Percentiles rank a stretch among this genome's conserved stretches.
These are phyloP conservation scores for Leucoptera coffeella DNA, from an alignment of 2,888 invertebrate genomes.

Conservation along the genomic window DNA sequence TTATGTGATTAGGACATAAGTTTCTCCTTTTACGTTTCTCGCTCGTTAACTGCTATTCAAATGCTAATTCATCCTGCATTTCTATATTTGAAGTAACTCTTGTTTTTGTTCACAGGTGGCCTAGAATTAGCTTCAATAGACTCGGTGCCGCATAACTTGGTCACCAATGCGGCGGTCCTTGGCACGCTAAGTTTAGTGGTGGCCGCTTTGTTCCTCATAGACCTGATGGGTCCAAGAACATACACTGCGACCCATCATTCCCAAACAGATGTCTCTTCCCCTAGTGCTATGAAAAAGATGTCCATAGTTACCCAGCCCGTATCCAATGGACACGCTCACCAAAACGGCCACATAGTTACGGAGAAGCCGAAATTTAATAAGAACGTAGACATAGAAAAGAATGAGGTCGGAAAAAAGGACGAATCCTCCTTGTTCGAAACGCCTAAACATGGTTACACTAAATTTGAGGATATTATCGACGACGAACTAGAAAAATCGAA, in stretches of 20 bases:
- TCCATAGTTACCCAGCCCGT: slow-evolving; percentile 14
- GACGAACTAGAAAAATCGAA: slow-evolving; percentile 30
- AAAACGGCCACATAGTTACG: slow-evolving; percentile 13
- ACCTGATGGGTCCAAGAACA: slow-evolving; percentile 54
- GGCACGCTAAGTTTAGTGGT: slow-evolving; percentile 62
- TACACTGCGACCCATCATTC: slow-evolving; percentile 33
- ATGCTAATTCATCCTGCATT: too few relatives aligned
- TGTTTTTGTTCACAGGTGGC: slow-evolving; percentile 39
- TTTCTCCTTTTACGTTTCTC: too few relatives aligned
- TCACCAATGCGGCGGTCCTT: slow-evolving; percentile 66
- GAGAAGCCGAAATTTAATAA: slow-evolving; percentile 11
- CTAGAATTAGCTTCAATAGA: slow-evolving; percentile 66
- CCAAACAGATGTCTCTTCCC: slow-evolving; percentile 25
- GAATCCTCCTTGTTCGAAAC: slow-evolving; percentile 17
- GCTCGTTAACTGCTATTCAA: too few relatives aligned
- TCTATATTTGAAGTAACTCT: slow-evolving; percentile 54
- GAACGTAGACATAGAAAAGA: slow-evolving; percentile 19
- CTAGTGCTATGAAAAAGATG: slow-evolving; percentile 25
- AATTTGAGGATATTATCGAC: slow-evolving; percentile 19
- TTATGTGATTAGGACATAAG: too few relatives aligned
- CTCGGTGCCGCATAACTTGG: slow-evolving; percentile 58
- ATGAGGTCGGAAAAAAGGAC: slow-evolving; percentile 17
- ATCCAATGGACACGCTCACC: slow-evolving; percentile 8
- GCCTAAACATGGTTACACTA: slow-evolving; percentile 18
- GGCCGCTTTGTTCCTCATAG: slow-evolving; percentile 62